Evolutionary conservation across 1,140 invertebrate species (phyloP).

Genomic region (Ditylenchus dipsaci): DNA sequence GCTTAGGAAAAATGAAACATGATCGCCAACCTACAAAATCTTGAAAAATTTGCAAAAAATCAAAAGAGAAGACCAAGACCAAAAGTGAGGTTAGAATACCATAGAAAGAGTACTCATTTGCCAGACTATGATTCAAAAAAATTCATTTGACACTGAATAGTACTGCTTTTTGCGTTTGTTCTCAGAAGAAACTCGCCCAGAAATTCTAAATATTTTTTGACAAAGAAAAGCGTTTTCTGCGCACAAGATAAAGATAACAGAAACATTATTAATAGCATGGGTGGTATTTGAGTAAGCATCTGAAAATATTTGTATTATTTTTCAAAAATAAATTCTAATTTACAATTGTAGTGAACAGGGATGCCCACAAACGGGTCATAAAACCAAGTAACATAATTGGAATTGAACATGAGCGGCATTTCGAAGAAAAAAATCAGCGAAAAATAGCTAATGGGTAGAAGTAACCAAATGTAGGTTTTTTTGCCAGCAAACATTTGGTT

Average conservation of each 20-base stretch:
- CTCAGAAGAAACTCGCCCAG: background rate
- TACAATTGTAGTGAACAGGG: too few relatives aligned
- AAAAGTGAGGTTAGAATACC: too few relatives aligned
- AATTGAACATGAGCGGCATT: constrained; percentile 24
- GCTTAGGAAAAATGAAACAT: too few relatives aligned
- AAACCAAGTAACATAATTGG: constrained; percentile 15
- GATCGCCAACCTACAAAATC: too few relatives aligned
- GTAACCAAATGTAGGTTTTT: constrained; percentile 21
- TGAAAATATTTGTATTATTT: background rate
- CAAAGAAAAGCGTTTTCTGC: background rate
- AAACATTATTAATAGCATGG: constrained; percentile 18
- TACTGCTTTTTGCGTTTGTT: background rate
- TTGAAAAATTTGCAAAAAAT: too few relatives aligned
- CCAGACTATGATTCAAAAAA: too few relatives aligned
- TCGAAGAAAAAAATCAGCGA: constrained; percentile 9
- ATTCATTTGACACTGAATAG: too few relatives aligned
- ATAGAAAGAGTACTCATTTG: too few relatives aligned
- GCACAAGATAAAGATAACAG: constrained; percentile 12
- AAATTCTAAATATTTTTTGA: background rate
- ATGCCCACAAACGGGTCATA: constrained; percentile 23
- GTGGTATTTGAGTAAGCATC: background rate
- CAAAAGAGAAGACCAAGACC: too few relatives aligned
- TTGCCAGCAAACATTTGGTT: constrained; percentile 21
- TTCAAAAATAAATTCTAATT: too few relatives aligned
- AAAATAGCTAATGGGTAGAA: constrained; percentile 9